Percentiles rank a stretch among this genome's conserved stretches.
Conservation (phyloP, 2,797 vertebrate genomes). For the Urocyon cinereoargenteus region DNA sequence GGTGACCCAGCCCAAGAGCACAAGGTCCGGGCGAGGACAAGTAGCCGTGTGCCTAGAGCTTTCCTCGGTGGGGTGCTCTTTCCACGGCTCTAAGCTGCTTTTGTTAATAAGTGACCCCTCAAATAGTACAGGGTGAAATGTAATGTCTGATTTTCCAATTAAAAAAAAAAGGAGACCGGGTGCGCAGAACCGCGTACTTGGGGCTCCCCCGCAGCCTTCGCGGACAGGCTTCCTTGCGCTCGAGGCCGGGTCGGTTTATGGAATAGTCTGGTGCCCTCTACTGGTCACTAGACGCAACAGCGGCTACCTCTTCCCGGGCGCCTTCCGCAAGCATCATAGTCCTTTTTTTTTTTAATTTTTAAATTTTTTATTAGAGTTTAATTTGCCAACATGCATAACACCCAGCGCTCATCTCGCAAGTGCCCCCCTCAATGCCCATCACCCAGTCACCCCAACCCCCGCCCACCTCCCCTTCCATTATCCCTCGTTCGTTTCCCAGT, state of each 20-base stretch:
- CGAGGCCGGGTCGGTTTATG: background rate
- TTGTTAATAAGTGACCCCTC: background rate
- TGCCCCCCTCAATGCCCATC: too few species aligned
- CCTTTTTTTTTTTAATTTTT: too few species aligned
- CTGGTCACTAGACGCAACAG: background rate
- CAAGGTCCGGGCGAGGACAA: background rate
- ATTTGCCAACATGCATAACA: too few species aligned
- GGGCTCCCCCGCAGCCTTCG: background rate
- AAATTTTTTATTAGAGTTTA: too few species aligned
- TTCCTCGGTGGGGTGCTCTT: background rate
- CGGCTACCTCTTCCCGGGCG: too few species aligned
- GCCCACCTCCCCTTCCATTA: too few species aligned
- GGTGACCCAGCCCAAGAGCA: background rate
- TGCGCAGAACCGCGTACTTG: background rate
- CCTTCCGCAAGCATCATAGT: accelerated
- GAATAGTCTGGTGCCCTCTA: slow-evolving; percentile 77
- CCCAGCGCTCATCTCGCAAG: too few species aligned
- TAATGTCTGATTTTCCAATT: background rate
- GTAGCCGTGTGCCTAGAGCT: background rate
- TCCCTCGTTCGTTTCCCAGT: too few species aligned
- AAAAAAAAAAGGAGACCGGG: background rate
- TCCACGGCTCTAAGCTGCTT: background rate
- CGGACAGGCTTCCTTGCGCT: background rate
- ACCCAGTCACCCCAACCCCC: too few species aligned
- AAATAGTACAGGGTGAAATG: background rate